Percentiles rank a stretch among this genome's conserved stretches.
These are phyloP conservation scores for Callyntrura sp. DNA, from an alignment of 2,888 invertebrate species.

Conservation along the genomic window DNA sequence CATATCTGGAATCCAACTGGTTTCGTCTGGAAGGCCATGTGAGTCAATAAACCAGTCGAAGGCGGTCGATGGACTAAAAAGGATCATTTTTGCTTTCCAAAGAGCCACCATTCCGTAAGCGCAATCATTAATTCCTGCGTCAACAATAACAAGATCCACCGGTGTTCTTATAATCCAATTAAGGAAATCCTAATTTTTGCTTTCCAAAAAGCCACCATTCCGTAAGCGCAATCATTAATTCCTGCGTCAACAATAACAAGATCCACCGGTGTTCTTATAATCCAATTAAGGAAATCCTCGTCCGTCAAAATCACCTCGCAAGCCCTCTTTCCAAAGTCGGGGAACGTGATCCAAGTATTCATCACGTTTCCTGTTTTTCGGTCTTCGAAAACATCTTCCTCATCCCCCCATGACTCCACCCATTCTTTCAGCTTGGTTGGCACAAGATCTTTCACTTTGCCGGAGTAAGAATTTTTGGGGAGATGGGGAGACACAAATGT, in stretches of 20 bases:
- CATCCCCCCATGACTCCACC: slow-evolving; percentile 7
- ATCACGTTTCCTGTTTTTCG: slow-evolving; percentile 5
- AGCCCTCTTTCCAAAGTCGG: slow-evolving; percentile 28
- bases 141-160: slow-evolving; percentile 66
- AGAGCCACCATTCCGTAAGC: slow-evolving; percentile 62
- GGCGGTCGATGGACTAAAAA: slow-evolving; percentile 44
- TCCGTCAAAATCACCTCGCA: slow-evolving; percentile 50
- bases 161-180: too few relatives aligned
- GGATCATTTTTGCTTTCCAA: slow-evolving; percentile 47
- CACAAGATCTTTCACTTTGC: slow-evolving; percentile 45
- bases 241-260: slow-evolving; percentile 67
- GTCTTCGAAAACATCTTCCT: slow-evolving; percentile 56
- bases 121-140: slow-evolving; percentile 77
- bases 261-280: slow-evolving; percentile 66
- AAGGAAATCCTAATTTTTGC: too few relatives aligned
- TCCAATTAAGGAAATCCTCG: slow-evolving; percentile 71
- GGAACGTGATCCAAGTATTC: slow-evolving; percentile 32
- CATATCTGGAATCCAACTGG: slow-evolving; percentile 54
- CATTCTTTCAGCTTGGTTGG: slow-evolving; percentile 46
- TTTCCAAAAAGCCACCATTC: slow-evolving; percentile 31
- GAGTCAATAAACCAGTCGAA: slow-evolving; percentile 35
- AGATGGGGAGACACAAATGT: slow-evolving; percentile 67
- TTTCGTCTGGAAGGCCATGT: slow-evolving; percentile 59
- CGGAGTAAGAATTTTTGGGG: slow-evolving; percentile 50
- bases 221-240: slow-evolving; percentile 77